phyloP scores from a whole-genome alignment of 1,140 invertebrate genomes.

The Drosophila carrolli region DNA sequence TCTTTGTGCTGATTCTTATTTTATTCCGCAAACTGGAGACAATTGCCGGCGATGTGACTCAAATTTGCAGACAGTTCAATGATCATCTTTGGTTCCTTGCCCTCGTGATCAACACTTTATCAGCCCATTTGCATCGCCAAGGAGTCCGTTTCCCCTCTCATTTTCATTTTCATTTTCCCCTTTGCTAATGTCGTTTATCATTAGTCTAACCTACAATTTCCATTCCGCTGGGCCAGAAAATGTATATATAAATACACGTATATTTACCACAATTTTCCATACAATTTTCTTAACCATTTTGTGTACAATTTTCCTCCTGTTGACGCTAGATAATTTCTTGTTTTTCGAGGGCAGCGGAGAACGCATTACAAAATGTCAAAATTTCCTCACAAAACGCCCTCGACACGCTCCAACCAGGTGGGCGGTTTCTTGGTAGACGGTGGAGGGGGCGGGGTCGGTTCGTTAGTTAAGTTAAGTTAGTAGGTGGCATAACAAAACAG shows the following conservation, averaged over 20 bases:
- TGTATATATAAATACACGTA: slow-evolving; percentile 36
- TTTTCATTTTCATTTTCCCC: neutral
- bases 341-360: slow-evolving; percentile 23
- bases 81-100: slow-evolving; percentile 25
- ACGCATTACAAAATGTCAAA: slow-evolving; percentile 79
- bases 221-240: slow-evolving; percentile 24
- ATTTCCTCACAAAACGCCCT: slow-evolving; percentile 55
- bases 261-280: slow-evolving; percentile 48
- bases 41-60: slow-evolving; percentile 47
- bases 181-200: slow-evolving; percentile 78
- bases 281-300: slow-evolving; percentile 18
- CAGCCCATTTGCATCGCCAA: slow-evolving; percentile 10
- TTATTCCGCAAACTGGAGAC: slow-evolving; percentile 53
- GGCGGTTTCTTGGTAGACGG: slow-evolving; percentile 21
- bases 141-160: neutral
- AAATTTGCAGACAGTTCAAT: slow-evolving; percentile 58
- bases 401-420: slow-evolving; percentile 63
- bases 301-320: slow-evolving; percentile 67
- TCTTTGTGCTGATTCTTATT: slow-evolving; percentile 44
- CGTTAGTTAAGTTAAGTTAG: slow-evolving; percentile 47
- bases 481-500: slow-evolving; percentile 71
- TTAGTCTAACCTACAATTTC: slow-evolving; percentile 61
- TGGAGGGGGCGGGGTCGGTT: slow-evolving; percentile 16
- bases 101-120: slow-evolving; percentile 18
- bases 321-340: slow-evolving; percentile 79